phyloP scores from a whole-genome alignment of 2,888 invertebrate genomes.

The Apomyelois bistriatella region DNA sequence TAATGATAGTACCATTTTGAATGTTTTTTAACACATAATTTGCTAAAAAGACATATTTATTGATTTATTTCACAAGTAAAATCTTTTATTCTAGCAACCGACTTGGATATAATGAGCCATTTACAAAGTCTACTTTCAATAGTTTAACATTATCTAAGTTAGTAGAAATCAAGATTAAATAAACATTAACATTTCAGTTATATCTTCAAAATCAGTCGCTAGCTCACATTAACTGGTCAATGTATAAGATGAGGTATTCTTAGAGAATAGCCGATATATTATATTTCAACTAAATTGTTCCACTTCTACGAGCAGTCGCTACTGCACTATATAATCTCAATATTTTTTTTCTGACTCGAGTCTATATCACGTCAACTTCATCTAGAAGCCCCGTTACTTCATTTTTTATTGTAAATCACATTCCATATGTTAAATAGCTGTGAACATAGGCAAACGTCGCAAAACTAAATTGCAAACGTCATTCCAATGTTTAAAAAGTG shows the following conservation, averaged over 20 bases:
- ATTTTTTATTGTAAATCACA: background rate
- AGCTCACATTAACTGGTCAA: constrained; percentile 3
- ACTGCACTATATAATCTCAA: constrained; percentile 14
- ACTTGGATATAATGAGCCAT: constrained; percentile 3
- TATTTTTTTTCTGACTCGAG: constrained; percentile 14
- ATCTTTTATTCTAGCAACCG: constrained; percentile 7
- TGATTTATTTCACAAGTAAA: constrained; percentile 27
- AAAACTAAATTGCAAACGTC: too few relatives aligned
- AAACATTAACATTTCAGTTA: background rate
- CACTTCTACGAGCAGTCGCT: constrained; percentile 1
- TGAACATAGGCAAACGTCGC: too few relatives aligned
- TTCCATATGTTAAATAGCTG: too few relatives aligned
- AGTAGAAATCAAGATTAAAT: background rate
- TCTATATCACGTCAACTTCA: constrained; percentile 10
- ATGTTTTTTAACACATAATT: too few relatives aligned
- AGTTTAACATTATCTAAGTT: background rate
- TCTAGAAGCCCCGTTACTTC: background rate
- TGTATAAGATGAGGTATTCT: background rate
- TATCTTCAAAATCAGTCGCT: background rate
- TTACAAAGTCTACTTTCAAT: background rate
- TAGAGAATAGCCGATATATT: background rate
- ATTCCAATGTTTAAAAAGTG: too few relatives aligned
- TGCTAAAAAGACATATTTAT: constrained; percentile 14
- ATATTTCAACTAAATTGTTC: constrained; percentile 4
- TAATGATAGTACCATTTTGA: too few relatives aligned